Base-by-base conservation (phyloP, 2,888 invertebrate species). In the Gerris lacustris region DNA sequence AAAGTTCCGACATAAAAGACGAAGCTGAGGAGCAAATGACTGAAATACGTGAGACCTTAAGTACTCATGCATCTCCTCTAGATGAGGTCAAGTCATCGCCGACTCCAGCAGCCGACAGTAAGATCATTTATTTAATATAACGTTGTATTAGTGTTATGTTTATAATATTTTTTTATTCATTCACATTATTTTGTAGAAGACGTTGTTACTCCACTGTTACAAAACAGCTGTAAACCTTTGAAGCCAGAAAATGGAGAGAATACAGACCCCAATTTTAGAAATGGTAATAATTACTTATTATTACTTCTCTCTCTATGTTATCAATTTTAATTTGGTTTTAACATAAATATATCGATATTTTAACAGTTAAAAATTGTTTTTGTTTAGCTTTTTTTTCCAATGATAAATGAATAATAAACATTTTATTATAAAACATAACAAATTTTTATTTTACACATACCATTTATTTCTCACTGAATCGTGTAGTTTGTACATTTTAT, bases 161-260 rank as follows among this genome's bases (percentile, higher is more conserved):
- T 70, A 17, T 18, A 9, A 5, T 44, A 66, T 70, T 7, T 15
- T 15, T 9, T 66, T 9, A 66, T 66, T 66, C 11, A 66, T 15
- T 66, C 66, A n/a, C 5, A 4, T 55, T 11, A 55, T 11, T 31
- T 74, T 75, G 31, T 67, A 75, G 76, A 77, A 74, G 70, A 74
- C 45, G 76, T 73, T 70, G 76, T 75, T 55, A 68, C 70, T 55
- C 70, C 71, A 63, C 17, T 64, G 64, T 64, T 64, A 64, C 64
- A 64, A 64, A 64, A 64, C 17, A 18, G 64, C 18, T 75, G 75
- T 72, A 75, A 75, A 73, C 71, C 72, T 62, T 75, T 75, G 43
- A 77, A 77, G 73, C 73, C 75, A 73, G 77, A 77, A 72, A 74
- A 76, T 67, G 75, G 75, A 69, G 76, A 75, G 64, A 76, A 73